Base-by-base conservation (phyloP, 2,113 vertebrate genomes). In the Smithornis capensis region DNA sequence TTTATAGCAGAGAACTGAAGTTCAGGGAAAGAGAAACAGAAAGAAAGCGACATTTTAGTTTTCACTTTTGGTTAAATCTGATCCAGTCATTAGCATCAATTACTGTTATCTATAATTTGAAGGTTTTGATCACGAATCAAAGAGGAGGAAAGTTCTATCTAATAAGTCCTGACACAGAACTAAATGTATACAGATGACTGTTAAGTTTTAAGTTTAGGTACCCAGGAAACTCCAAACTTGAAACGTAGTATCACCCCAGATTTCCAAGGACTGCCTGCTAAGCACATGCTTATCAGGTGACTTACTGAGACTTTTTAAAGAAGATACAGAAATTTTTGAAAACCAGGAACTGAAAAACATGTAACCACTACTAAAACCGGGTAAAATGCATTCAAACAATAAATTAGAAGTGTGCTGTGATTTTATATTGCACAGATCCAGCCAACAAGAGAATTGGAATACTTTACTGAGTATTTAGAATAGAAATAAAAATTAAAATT, bases 341-440 rank as follows among this genome's bases (percentile, higher is more conserved):
- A 90, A 89, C 70, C 28, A 14, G 69, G 37, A 93, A 75, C 55
- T 55, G 56, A 67, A 75, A 78, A 84, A 52, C 7, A 62, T 1
- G 0, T 67, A 73, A 44, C 25, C 88, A 16, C 57, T 80, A 17
- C 52, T 73, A 63, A 33, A 83, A 57, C 15, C 76, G 27, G 15
- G 29, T 79, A 64, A 67, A 38, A 42, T n/a, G 14, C 11, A 6
- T 71, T 31, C 59, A 78, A 60, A 57, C 10, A 29, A 47, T 52
- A 47, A 90, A 52, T 92, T n/a, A 37, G 5, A 94, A 64, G 4
- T 47, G n/a, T 75, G n/a, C 17, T 90, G 21, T 63, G 25, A 63
- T 84, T 96, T 94, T 33, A 42, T 91, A 87, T 80, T 7, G 37
- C 94, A 77, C 74, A 71, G 37, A 81, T 89, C 38, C 63, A 92